Percentiles rank a stretch among this genome's conserved stretches.
These are phyloP conservation scores for Temnopleurus reevesii DNA, from an alignment of 53 echinoderm and acorn worm genomes.

Conservation along the genomic window DNA sequence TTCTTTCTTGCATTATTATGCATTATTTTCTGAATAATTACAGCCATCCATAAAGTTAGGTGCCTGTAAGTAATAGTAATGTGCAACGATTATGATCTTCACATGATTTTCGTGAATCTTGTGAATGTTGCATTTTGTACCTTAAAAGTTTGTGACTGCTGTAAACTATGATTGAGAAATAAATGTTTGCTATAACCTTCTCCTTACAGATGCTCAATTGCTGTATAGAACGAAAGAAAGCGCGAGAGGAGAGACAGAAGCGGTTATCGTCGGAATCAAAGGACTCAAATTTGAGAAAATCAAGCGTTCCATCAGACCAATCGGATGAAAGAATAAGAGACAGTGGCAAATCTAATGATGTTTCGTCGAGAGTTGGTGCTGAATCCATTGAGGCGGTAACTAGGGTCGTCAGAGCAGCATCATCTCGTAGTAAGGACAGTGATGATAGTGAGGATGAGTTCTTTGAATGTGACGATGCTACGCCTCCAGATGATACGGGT, in stretches of 20 bases:
- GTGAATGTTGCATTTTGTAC: too few species aligned
- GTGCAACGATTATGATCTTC: too few species aligned
- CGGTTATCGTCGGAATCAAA: neutral
- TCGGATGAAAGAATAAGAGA: neutral
- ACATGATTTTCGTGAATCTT: too few species aligned
- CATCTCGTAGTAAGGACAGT: constrained; percentile 23
- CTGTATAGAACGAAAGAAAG: constrained; percentile 92
- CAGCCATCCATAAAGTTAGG: too few species aligned
- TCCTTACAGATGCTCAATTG: constrained; percentile 90
- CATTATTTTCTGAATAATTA: too few species aligned
- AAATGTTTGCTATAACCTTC: too few species aligned
- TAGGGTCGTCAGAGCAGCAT: constrained; percentile 31
- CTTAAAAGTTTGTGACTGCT: too few species aligned
- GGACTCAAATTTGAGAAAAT: neutral
- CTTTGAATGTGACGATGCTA: constrained; percentile 86
- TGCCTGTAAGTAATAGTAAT: too few species aligned
- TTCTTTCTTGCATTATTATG: too few species aligned
- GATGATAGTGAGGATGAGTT: constrained; percentile 78
- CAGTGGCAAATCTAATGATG: neutral
- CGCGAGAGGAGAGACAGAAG: constrained; percentile 79
- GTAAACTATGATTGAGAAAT: too few species aligned
- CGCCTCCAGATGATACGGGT: constrained; percentile 8
- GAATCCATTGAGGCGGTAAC: neutral
- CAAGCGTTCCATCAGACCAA: neutral
- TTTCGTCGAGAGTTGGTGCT: neutral